Conservation (phyloP, 2,113 vertebrate species). For the Empidonax traillii region DNA sequence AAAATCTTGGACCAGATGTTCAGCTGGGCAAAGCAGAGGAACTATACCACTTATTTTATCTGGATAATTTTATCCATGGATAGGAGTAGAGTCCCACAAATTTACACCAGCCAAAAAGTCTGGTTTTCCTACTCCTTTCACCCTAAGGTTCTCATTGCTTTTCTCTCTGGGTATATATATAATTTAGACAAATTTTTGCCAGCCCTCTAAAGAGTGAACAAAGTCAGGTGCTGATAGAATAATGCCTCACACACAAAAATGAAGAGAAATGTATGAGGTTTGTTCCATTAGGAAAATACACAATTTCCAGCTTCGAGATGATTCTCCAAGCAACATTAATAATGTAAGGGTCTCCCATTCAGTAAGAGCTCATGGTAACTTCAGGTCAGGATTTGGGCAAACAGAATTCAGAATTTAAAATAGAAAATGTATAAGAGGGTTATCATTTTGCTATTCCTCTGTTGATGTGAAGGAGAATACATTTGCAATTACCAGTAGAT, state of each 20-base stretch:
- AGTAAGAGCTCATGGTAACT: not conserved
- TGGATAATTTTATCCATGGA: not conserved
- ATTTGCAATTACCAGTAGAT: not conserved
- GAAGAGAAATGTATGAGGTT: accelerated
- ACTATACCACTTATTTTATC: not conserved
- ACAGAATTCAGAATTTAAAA: not conserved
- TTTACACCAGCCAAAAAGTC: not conserved
- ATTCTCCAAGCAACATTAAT: not conserved
- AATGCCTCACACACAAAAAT: not conserved
- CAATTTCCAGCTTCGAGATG: not conserved
- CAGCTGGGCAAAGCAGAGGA: not conserved
- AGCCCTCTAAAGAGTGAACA: not conserved
- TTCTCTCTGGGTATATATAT: not conserved
- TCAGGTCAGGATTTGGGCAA: not conserved
- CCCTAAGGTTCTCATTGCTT: not conserved
- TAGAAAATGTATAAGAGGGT: not conserved
- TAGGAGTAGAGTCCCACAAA: not conserved
- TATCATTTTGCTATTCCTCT: not conserved
- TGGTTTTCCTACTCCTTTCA: not conserved
- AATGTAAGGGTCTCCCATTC: not conserved
- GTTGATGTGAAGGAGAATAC: not conserved
- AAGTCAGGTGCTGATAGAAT: not conserved
- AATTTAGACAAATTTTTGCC: not conserved
- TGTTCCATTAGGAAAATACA: not conserved
- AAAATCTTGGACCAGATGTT: not conserved